Evolutionary conservation across 2,113 vertebrate species (phyloP).

Genomic region (Oryctolagus cuniculus): DNA sequence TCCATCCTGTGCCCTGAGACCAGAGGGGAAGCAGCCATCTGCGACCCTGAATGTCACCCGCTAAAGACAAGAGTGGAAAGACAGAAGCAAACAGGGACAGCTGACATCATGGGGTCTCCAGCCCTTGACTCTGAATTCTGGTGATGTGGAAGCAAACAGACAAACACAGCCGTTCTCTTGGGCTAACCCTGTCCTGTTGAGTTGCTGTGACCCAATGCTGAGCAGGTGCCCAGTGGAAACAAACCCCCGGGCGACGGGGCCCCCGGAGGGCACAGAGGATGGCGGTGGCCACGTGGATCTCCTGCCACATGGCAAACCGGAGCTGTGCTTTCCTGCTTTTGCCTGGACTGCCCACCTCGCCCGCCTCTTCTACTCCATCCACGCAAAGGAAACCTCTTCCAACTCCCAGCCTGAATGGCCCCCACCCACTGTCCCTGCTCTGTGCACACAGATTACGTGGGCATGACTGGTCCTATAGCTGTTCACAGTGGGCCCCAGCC

Average conservation of each 20-base stretch:
- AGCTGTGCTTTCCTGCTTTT: not conserved
- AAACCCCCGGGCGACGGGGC: not conserved
- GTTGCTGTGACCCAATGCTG: not conserved
- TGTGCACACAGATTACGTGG: not conserved
- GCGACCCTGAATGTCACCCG: not conserved
- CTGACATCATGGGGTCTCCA: no score
- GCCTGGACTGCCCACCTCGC: not conserved
- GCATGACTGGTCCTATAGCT: not conserved
- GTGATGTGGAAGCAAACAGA: not conserved
- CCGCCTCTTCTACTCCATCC: not conserved
- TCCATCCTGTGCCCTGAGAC: not conserved
- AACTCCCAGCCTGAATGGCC: not conserved
- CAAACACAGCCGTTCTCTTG: rapidly evolving
- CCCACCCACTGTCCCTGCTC: not conserved
- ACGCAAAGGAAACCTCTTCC: not conserved
- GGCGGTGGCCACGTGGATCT: rapidly evolving
- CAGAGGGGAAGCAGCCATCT: not conserved
- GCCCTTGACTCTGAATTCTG: not conserved
- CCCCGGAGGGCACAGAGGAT: rapidly evolving
- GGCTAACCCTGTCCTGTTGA: no score
- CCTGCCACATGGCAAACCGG: rapidly evolving
- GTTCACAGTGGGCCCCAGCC: not conserved
- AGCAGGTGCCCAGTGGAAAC: not conserved
- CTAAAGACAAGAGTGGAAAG: not conserved
- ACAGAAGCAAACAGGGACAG: not conserved